Evolutionary conservation across 1,140 invertebrate species (phyloP), one percentile per base, ranked within the genome.

Genomic region (Sinonovacula constricta): DNA sequence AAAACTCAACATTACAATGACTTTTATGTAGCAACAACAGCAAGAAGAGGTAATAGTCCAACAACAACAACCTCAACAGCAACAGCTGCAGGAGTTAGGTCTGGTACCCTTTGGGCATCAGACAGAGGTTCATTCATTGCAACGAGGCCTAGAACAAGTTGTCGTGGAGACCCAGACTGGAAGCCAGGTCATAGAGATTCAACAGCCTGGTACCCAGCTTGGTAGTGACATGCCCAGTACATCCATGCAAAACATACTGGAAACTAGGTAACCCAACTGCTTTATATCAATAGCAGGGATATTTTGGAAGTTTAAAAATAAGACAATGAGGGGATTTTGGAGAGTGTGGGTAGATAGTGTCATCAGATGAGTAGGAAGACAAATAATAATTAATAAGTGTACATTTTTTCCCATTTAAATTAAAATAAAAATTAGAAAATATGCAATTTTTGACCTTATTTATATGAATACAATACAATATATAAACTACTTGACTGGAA

Each of bases 161-260:
- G 30, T 14, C 15, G 26, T 28, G 15, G 24, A 60, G 14, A 15
- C n/a, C 15, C 24, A 22, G 22, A 4, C 72, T 14, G 62, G 39
- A 33, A 56, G 63, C 12, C 70, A 74, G 59, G 57, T 51, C 7
- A 39, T 15, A 2, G 56, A 63, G 12, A n/a, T 24, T 45, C 26
- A 49, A 28, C 34, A 24, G 22, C 30, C 39, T n/a, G 56, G 54
- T 33, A 39, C n/a, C 49, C 36, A 39, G 33, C 15, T 28, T 24
- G 24, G 67, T 63, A 60, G 45, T 31, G 49, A 22, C 15, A 60
- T 87, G 45, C 81, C 83, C 7, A 85, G 81, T 76, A 88, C 86
- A 15, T 81, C 80, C 31, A 88, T 89, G 82, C 83, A 87, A 62
- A 88, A 86, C 59, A 88, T 89, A 30, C 83, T 89, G 5, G 82